Base-by-base conservation (phyloP, 2,797 vertebrate species). In the Phoeniculus purpureus region DNA sequence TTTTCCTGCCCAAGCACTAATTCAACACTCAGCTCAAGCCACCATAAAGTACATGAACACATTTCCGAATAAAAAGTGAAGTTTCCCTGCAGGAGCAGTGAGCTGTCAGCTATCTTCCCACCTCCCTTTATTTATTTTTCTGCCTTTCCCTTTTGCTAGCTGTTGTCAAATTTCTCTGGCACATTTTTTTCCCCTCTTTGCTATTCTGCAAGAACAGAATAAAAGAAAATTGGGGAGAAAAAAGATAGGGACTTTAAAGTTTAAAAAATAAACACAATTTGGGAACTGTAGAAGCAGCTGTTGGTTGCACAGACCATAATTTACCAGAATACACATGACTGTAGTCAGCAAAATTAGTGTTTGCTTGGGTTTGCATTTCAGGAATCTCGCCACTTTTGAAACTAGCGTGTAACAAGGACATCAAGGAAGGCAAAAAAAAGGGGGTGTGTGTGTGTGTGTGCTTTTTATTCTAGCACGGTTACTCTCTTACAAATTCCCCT, bases 311-410 rank as follows among this genome's bases (percentile, higher is more conserved):
- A 94, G 71, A 21, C 88, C 88, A 58, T 93, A 90, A 94, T 96
- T 95, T 96, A 89, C 94, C 90, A 93, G 84, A 90, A 95, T 93
- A 70, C 84, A 89, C 79, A 93, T 23, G 76, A 15, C 81, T 90
- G 86, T 81, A 92, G 92, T 96, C 96, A 96, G 94, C 95, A 96
- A 95, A 96, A 96, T 95, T 95, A 96, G 56, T 47, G 62, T 94
- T 96, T 94, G 73, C 93, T 94, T 89, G 79, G 50, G 90, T 94
- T 94, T 94, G 94, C 95, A 87, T 94, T 96, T 94, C 76, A 92
- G 86, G 81, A 73, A 85, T 51, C 60, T 92, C 88, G 55, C 76
- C n/a, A 73, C 47, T 92, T 91, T 64, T 85, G 73, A 93, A 95
- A 89, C 59, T 71, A 85, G 60, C 15, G 15, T 67, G 27, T 73